phyloP scores from a whole-genome alignment of 2,797 vertebrate genomes.

The Pempheris klunzingeri region DNA sequence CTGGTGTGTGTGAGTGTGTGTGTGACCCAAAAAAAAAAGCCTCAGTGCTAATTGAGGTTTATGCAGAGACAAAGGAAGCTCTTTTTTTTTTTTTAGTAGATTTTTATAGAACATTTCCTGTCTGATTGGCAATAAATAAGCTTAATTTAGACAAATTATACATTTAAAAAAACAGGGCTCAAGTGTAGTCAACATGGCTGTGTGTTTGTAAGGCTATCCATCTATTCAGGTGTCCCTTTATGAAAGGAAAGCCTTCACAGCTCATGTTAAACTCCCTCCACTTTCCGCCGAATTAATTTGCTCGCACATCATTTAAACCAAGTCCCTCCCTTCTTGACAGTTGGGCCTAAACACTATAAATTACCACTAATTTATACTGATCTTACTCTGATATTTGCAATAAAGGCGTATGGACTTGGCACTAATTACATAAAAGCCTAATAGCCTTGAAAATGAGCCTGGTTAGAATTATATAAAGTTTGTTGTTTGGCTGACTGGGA shows the following conservation, averaged over 20 bases:
- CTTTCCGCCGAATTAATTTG: conserved; percentile 94
- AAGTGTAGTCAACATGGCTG: conserved; percentile 43
- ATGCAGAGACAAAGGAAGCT: conserved; percentile 78
- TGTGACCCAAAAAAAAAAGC: conserved; percentile 1
- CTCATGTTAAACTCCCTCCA: conserved; percentile 86
- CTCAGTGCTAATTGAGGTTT: conserved; percentile 71
- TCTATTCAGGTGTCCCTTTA: conserved; percentile 65
- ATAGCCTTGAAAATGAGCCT: conserved; percentile 95
- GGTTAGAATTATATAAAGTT: conserved; percentile 94
- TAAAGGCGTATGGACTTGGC: conserved; percentile 93
- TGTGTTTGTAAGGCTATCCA: conserved; percentile 15
- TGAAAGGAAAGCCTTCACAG: conserved; percentile 75
- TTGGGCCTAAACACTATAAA: conserved; percentile 93
- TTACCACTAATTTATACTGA: conserved; percentile 94
- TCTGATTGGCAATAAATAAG: conserved; percentile 86
- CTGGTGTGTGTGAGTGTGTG: neutral
- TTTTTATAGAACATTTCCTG: conserved; percentile 72
- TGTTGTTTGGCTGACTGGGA: conserved; percentile 92
- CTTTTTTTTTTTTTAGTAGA: conserved; percentile 39
- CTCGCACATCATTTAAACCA: conserved; percentile 93
- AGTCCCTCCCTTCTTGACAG: conserved; percentile 90
- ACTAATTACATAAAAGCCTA: conserved; percentile 94
- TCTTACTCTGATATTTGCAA: conserved; percentile 93
- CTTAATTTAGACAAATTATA: conserved; percentile 88
- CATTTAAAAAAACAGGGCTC: conserved; percentile 69